Percentiles rank a stretch among this genome's conserved stretches.
phyloP scores from a whole-genome alignment of 2,888 invertebrate genomes.

The Limenitis camilla region DNA sequence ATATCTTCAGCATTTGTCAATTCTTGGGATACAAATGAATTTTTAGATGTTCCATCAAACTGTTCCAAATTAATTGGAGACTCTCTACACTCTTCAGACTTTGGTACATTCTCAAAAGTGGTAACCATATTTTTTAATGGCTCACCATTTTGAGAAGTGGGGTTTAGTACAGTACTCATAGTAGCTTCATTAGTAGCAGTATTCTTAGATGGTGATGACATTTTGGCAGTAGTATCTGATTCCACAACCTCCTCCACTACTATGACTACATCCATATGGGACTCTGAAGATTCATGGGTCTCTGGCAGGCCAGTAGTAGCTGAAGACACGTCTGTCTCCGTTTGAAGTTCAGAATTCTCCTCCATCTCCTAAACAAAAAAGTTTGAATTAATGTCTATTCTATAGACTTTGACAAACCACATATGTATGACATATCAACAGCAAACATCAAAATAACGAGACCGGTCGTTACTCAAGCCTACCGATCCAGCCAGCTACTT shows the following conservation, averaged over 20 bases:
- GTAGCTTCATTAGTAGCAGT: conserved; percentile 3
- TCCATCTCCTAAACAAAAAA: conserved; percentile 53
- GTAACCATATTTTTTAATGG: neutral
- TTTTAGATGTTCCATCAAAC: too few relatives aligned
- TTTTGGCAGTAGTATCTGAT: conserved; percentile 29
- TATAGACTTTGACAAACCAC: conserved; percentile 32
- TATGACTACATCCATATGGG: conserved; percentile 51
- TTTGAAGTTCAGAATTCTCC: conserved; percentile 52
- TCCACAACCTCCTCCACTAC: conserved; percentile 51
- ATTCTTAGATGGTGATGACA: neutral
- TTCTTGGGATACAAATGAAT: too few relatives aligned
- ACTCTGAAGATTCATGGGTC: conserved; percentile 43
- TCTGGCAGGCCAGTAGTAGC: conserved; percentile 53
- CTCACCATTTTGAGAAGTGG: conserved; percentile 3
- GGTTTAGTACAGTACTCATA: neutral
- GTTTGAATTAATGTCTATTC: conserved; percentile 4
- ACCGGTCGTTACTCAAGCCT: conserved; percentile 62
- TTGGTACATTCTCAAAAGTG: too few relatives aligned
- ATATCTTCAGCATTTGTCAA: too few relatives aligned
- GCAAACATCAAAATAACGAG: conserved; percentile 42
- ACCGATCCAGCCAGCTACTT: conserved; percentile 44
- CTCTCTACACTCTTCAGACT: too few relatives aligned
- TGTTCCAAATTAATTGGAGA: too few relatives aligned
- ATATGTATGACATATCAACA: conserved; percentile 31
- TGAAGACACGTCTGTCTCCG: conserved; percentile 63